Base-by-base conservation (phyloP, 1,140 invertebrate species). In the Drosophila ercepeae region DNA sequence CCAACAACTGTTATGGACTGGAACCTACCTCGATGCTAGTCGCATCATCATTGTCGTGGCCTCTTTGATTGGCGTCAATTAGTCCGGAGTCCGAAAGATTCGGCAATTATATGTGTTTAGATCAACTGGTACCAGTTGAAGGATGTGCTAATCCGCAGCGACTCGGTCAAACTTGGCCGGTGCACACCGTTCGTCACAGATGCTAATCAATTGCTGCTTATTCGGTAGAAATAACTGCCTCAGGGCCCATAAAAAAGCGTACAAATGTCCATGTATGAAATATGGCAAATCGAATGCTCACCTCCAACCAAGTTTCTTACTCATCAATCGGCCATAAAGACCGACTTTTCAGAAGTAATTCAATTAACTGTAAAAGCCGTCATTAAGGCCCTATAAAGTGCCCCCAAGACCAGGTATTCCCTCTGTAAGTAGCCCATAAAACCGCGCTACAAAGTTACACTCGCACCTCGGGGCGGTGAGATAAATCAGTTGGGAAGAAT, bases 321-420 rank as follows among this genome's bases (percentile, higher is more conserved):
- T 86, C 75, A 86, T 73, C 76, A 45, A 46, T 51, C 52, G 46
- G 7, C 45, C 51, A 67, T 75, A 52, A 75, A 59, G 39, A 41
- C 23, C 27, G 39, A 55, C 27, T 54, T 67, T 65, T 53, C 21
- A 55, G 14, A 74, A 58, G 50, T 84, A 84, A 86, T 84, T 86
- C 76, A 84, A 84, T 84, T 84, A 84, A 74, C 81, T 86, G 76
- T 81, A 81, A 86, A 84, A 86, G 72, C 81, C 67, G 63, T 84
- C 82, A 86, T 84, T 86, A 84, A 39, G 76, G 55, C n/a, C 60
- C 59, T 73, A 65, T 65, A 78, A 83, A 83, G 49, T 61, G 60
- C 54, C 25, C 60, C 27, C 44, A 21, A 18, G 13, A 42, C 21
- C 6, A 36, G 13, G 16, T 16, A 32, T 13, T 9, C 6, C 39